phyloP scores from a whole-genome alignment of 2,113 vertebrate species.

The Melanocharis versteri region DNA sequence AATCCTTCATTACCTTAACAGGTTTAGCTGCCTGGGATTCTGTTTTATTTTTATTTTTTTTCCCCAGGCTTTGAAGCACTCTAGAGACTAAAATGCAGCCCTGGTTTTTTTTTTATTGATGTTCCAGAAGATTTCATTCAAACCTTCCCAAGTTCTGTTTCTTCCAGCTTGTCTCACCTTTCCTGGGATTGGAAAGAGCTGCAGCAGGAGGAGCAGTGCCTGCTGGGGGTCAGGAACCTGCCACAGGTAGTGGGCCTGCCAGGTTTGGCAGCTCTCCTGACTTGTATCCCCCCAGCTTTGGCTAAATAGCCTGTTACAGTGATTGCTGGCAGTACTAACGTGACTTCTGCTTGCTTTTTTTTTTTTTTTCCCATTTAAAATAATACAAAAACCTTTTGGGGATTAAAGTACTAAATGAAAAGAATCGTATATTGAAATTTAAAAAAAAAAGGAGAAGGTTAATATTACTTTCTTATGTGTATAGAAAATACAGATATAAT shows the following conservation, averaged over 20 bases:
- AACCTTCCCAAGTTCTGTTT: not conserved
- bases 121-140: not conserved
- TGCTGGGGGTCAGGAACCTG: not conserved
- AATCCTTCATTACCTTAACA: slow-evolving; percentile 1
- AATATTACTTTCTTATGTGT: not conserved
- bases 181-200: not conserved
- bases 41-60: not conserved
- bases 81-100: not conserved
- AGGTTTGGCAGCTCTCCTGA: not conserved
- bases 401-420: not conserved
- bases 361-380: not conserved
- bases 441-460: not conserved
- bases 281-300: not conserved
- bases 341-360: not conserved
- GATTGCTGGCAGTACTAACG: not conserved
- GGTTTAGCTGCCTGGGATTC: not conserved
- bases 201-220: not conserved
- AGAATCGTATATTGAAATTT: not conserved
- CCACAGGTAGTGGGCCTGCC: not conserved
- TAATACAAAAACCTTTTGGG: not conserved
- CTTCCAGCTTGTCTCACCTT: not conserved
- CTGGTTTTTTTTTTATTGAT: not conserved
- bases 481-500: not conserved
- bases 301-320: not conserved
- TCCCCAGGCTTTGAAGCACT: not conserved